phyloP scores from a whole-genome alignment of 2,888 invertebrate species.

The Mycalesis mineus region DNA sequence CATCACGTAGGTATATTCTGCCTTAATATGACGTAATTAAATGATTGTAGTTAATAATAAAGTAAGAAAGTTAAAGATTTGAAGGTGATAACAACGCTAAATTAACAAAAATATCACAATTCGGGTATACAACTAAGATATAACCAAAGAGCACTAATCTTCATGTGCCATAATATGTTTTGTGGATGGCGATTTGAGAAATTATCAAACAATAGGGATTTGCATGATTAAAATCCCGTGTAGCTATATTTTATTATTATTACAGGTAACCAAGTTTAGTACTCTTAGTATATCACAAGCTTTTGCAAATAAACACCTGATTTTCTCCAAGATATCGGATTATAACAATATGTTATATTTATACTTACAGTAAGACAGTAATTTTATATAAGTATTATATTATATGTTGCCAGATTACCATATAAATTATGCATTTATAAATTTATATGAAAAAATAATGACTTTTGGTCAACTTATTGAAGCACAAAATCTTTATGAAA shows the following conservation, averaged over 20 bases:
- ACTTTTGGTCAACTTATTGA: neutral
- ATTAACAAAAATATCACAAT: conserved; percentile 61
- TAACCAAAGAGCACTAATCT: neutral
- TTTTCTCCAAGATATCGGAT: conserved; percentile 27
- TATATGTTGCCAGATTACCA: conserved; percentile 17
- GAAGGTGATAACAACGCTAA: conserved; percentile 28
- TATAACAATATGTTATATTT: conserved; percentile 36
- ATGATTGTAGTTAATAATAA: conserved; percentile 1
- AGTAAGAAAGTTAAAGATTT: conserved; percentile 13
- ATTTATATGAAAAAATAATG: neutral
- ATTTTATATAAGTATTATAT: conserved; percentile 12
- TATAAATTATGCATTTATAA: neutral
- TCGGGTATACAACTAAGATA: conserved; percentile 54
- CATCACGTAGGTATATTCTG: too few relatives aligned
- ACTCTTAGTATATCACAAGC: neutral
- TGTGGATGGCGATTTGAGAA: too few relatives aligned
- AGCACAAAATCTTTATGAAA: too few relatives aligned
- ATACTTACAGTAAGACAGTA: conserved; percentile 15
- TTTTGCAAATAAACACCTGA: neutral
- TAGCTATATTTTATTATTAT: too few relatives aligned
- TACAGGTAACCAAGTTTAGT: neutral
- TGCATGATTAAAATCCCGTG: too few relatives aligned
- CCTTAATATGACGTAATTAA: neutral
- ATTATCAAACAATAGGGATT: too few relatives aligned
- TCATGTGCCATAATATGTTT: neutral